Conservation (phyloP, 2,797 vertebrate genomes). For the Sebastes diaconus region DNA sequence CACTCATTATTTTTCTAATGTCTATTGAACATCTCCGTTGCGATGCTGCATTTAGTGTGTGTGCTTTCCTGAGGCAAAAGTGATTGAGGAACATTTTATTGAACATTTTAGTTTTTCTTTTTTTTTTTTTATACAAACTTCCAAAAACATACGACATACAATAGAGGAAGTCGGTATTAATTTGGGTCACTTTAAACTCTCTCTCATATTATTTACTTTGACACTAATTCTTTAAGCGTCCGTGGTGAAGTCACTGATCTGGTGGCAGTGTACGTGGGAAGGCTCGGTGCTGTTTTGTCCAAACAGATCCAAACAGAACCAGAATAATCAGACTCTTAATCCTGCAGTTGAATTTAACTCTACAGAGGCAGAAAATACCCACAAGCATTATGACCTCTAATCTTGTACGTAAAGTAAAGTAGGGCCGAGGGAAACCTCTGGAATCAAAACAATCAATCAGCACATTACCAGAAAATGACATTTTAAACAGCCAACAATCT, state of each 20-base stretch:
- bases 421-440: background rate
- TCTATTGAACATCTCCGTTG: constrained; percentile 30
- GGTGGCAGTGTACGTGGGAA: constrained; percentile 37
- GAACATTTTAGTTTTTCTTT: constrained; percentile 3
- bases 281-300: background rate
- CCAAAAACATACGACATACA: constrained; percentile 59
- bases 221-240: constrained; percentile 11
- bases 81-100: constrained; percentile 67
- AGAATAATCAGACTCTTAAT: constrained; percentile 13
- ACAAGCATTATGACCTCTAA: background rate
- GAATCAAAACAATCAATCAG: background rate
- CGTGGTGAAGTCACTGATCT: constrained; percentile 7
- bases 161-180: constrained; percentile 51
- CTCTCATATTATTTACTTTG: constrained; percentile 1
- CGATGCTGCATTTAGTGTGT: constrained; percentile 68
- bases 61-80: constrained; percentile 85
- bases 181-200: constrained; percentile 41
- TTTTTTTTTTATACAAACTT: constrained; percentile 46
- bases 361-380: background rate
- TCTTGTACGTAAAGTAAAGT: background rate
- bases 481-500: background rate
- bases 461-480: background rate
- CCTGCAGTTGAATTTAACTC: background rate
- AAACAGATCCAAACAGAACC: background rate
- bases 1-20: background rate